Conservation (phyloP, 2,113 vertebrate genomes). For the Antennarius striatus region DNA sequence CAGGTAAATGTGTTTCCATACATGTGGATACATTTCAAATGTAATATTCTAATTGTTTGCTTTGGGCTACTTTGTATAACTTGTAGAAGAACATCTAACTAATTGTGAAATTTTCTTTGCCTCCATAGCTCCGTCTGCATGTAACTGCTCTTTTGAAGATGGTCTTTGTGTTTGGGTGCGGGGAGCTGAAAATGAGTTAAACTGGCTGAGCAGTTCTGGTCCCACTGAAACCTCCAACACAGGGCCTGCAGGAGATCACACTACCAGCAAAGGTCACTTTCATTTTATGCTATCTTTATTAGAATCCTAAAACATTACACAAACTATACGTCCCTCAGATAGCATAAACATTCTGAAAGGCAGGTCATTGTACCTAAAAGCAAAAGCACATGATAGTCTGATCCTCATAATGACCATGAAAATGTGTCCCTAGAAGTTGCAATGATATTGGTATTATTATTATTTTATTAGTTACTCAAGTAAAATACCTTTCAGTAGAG, state of each 20-base stretch:
- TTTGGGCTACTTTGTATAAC: not conserved
- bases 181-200: constrained; percentile 65
- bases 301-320: too few species aligned
- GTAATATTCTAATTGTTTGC: not conserved
- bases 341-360: too few species aligned
- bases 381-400: too few species aligned
- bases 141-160: constrained; percentile 73
- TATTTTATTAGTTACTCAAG: too few species aligned
- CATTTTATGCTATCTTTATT: not conserved
- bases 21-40: too few species aligned
- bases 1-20: constrained; percentile 60
- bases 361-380: too few species aligned
- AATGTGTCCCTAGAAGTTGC: too few species aligned
- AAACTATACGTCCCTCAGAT: too few species aligned
- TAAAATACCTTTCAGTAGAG: too few species aligned
- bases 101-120: not conserved
- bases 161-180: constrained; percentile 74
- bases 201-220: constrained; percentile 69
- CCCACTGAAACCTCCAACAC: constrained; percentile 73
- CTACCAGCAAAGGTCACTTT: constrained; percentile 64
- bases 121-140: constrained; percentile 56
- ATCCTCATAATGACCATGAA: too few species aligned
- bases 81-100: not conserved
- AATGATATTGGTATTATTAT: too few species aligned
- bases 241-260: constrained; percentile 78